Evolutionary conservation across 2,113 vertebrate species (phyloP).

Genomic region (Ciconia stormi): DNA sequence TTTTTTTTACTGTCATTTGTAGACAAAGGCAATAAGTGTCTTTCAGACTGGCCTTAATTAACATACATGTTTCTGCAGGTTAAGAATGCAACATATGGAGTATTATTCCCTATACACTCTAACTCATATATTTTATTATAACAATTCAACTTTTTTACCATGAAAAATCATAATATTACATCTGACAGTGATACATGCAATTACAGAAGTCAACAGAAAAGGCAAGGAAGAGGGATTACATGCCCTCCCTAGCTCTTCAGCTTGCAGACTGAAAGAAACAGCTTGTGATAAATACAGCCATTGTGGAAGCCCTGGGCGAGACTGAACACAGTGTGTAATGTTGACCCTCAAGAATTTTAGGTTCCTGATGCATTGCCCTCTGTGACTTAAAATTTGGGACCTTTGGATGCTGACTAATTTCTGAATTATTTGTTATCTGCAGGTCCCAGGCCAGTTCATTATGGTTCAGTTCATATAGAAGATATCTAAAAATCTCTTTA

Average conservation of each 20-base stretch:
- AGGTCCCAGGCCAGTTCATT: neutral
- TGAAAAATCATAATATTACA: neutral
- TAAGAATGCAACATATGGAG: neutral
- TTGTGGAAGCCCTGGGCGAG: accelerated
- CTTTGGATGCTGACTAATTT: neutral
- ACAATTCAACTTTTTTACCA: neutral
- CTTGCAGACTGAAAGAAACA: neutral
- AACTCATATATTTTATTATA: neutral
- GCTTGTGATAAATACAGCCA: neutral
- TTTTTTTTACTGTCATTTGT: neutral
- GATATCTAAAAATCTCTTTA: neutral
- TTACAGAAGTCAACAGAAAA: neutral
- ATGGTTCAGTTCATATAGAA: too few species aligned
- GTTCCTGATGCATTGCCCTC: neutral
- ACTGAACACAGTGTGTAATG: neutral
- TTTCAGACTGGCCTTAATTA: neutral
- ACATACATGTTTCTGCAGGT: neutral
- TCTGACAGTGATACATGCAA: neutral
- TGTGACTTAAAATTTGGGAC: neutral
- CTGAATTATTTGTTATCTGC: neutral
- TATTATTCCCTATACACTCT: neutral
- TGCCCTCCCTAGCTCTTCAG: neutral
- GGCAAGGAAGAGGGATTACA: accelerated
- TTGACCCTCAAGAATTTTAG: neutral
- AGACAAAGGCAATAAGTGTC: neutral